A percentile compares a stretch with the other conserved stretches of the same genome.
Conservation (phyloP, 1,140 invertebrate genomes). For the Leguminivora glycinivorella region DNA sequence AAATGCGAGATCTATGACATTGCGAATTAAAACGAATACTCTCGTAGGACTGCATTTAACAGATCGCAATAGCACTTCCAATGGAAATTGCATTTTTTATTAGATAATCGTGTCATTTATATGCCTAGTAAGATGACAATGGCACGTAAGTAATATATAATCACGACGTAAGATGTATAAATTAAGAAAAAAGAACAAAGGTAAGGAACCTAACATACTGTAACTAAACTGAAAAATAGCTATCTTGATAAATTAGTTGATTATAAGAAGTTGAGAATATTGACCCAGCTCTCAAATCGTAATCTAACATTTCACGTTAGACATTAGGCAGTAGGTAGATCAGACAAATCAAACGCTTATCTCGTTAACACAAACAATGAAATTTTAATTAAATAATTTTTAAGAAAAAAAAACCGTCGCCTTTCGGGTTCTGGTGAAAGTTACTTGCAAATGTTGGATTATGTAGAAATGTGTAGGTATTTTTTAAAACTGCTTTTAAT, state of each 20-base stretch:
- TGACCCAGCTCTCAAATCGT: not conserved
- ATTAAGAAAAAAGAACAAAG: not conserved
- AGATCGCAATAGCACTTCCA: not conserved
- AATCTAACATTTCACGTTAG: too few species aligned
- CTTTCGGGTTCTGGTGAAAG: too few species aligned
- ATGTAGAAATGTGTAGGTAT: too few species aligned
- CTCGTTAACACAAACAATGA: too few species aligned
- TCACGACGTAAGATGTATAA: not conserved
- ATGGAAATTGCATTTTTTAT: not conserved
- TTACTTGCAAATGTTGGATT: too few species aligned
- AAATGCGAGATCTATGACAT: not conserved
- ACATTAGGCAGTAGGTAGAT: too few species aligned
- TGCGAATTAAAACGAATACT: not conserved
- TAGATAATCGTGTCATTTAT: not conserved
- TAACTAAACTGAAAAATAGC: too few species aligned
- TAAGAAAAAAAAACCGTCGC: too few species aligned
- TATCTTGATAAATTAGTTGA: not conserved
- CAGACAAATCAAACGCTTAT: too few species aligned
- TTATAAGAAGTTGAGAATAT: not conserved
- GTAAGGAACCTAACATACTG: too few species aligned
- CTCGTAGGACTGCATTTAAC: not conserved
- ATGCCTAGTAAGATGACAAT: not conserved
- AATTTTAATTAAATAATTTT: too few species aligned
- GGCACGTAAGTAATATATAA: not conserved
- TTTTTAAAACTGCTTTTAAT: too few species aligned